Evolutionary conservation across 2,888 invertebrate species (phyloP), one percentile per base, ranked within the genome.

Genomic region (Sipha maydis): DNA sequence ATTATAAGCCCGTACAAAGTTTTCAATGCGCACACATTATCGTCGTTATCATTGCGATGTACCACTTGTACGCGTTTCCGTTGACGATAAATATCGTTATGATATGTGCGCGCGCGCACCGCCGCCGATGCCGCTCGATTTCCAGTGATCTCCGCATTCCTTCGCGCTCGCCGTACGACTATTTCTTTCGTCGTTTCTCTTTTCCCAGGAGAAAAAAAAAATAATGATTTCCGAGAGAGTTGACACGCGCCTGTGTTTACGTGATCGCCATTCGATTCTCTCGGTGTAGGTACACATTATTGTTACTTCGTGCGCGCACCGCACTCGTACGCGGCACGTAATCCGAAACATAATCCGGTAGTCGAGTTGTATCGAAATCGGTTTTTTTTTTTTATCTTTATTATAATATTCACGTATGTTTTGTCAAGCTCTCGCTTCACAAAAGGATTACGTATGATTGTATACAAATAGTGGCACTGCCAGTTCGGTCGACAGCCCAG

Each of bases 321-420:
- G 48, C 48, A 83, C 28, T 34, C 48, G n/a, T 56, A 75, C 73
- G 77, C 76, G 76, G n/a, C n/a, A 48, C 76, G 28, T 85, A 85
- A 85, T 85, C 85, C 54, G 67, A 71, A 73, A 80, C 61, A 88
- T 88, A 88, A 88, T 88, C 88, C 80, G 82, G 88, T 88, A 88
- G 88, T 82, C 88, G 75, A 88, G 61, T 71, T 21, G 80, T 88
- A 82, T 82, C 75, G 61, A 31, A 82, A 88, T 85, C 73, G 69
- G 78, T 80, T 80, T 79, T 71, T 54, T 54, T 67, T 61, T 41
- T 61, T 54, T 67, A 28, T 48, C 61, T 17, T 38, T 56, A 28
- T 28, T 14, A 17, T 67, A 48, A 85, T 85, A 76, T 85, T 76
- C 75, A 41, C 84, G 41, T 67, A 25, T 67, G 84, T 85, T 85